phyloP scores from a whole-genome alignment of 2,797 vertebrate species.

The Acropternis orthonyx region DNA sequence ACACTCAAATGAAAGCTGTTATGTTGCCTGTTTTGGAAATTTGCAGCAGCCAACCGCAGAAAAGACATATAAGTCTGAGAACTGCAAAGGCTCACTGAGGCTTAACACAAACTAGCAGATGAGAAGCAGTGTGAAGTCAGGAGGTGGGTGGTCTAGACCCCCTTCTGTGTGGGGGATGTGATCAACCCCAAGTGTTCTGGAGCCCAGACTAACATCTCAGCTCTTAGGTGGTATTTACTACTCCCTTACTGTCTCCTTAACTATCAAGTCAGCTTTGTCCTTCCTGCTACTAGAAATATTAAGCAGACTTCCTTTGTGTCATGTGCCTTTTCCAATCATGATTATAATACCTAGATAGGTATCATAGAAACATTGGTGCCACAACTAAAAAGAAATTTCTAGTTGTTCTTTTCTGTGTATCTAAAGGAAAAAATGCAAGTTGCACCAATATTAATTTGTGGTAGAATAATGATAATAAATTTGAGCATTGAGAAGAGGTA shows the following conservation, averaged over 20 bases:
- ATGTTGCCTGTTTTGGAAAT: neutral
- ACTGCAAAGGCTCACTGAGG: neutral
- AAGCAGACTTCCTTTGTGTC: neutral
- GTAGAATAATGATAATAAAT: neutral
- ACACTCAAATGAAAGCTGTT: neutral
- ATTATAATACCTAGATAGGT: neutral
- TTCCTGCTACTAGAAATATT: neutral
- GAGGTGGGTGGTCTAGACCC: neutral
- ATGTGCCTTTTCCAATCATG: neutral
- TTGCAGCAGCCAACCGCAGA: neutral
- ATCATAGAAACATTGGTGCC: neutral
- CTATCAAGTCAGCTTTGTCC: neutral
- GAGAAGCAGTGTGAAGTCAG: neutral
- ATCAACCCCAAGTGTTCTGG: neutral
- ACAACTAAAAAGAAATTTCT: neutral
- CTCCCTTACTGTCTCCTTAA: neutral
- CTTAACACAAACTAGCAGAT: neutral
- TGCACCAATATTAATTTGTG: neutral
- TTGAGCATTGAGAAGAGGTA: neutral
- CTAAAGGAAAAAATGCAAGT: neutral
- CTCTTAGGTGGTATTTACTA: neutral
- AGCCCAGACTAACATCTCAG: neutral
- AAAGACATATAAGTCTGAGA: neutral
- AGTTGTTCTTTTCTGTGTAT: neutral
- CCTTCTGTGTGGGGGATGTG: neutral